A percentile compares a stretch with the other conserved stretches of the same genome.
phyloP scores from a whole-genome alignment of 2,888 invertebrate genomes.

The Ochropacha duplaris region DNA sequence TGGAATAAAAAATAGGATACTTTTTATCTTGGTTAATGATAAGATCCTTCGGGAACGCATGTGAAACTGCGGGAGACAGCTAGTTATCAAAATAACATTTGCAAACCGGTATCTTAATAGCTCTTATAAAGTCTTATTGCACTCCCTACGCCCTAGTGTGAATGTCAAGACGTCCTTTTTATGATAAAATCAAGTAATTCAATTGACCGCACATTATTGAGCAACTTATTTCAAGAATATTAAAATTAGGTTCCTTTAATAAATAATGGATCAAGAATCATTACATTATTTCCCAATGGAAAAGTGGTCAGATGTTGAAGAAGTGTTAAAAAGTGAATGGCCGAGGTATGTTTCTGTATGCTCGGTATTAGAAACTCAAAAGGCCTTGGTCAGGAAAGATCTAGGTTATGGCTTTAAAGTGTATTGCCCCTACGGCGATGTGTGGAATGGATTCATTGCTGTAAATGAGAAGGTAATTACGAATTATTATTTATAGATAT shows the following conservation, averaged over 20 bases:
- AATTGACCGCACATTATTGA: neutral
- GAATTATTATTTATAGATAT: no score
- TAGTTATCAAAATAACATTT: no score
- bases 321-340: slow-evolving; percentile 38
- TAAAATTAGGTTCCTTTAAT: no score
- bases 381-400: slow-evolving; percentile 45
- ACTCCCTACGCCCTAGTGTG: neutral
- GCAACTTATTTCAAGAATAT: no score
- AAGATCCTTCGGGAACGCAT: no score
- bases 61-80: no score
- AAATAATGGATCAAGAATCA: slow-evolving; percentile 20
- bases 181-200: neutral
- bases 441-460: slow-evolving; percentile 59
- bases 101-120: no score
- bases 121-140: no score
- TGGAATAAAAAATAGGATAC: no score
- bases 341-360: slow-evolving; percentile 57
- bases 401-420: slow-evolving; percentile 53
- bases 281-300: slow-evolving; percentile 33
- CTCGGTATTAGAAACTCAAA: slow-evolving; percentile 57
- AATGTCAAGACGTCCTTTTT: neutral
- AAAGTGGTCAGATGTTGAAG: slow-evolving; percentile 43
- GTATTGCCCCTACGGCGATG: slow-evolving; percentile 64
- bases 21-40: no score
- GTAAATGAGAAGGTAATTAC: slow-evolving; percentile 43